Evolutionary conservation across 2,797 vertebrate species (phyloP), one percentile per base, ranked within the genome.

Genomic region (Ctenopoma kingsleyae): DNA sequence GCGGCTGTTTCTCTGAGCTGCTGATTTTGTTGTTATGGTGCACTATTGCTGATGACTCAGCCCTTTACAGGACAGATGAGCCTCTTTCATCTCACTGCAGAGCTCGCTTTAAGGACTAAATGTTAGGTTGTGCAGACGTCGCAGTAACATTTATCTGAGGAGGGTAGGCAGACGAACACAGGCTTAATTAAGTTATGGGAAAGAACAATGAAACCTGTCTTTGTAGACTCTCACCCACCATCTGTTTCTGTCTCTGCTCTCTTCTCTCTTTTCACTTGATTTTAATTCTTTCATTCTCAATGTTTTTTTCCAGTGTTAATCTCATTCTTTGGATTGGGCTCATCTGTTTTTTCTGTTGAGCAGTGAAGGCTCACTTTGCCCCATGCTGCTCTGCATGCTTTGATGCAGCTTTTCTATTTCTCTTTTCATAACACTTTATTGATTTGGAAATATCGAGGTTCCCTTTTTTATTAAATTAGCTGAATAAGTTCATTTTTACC

Each of bases 101-200:
- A 63, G 64, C 74, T 74, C 5, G 22, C 60, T 83, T 71, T 60
- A 56, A 72, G 65, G 67, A 57, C 75, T 71, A 67, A 86, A 74
- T 69, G 74, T 82, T 68, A 66, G 76, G 52, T 16, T 8, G 23
- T 46, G 71, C 47, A 43, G 66, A 50, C 65, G 35, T 32, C 81
- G 74, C 74, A 41, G 73, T 0, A 67, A 63, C 70, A 67, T 83
- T 84, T 73, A 71, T 83, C 73, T 70, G 74, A 76, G 73, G 65
- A 25, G 25, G 68, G 38, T 35, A 40, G 73, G 36, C 71, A 38
- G 66, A 68, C 56, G 25, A 15, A 54, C 67, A 44, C 59, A 20
- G 63, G 49, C 71, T 80, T 89, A 83, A 91, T 91, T 80, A 87
- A 85, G 69, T 85, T 73, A 87, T 23, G 8, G 69, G 65, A 48